phyloP scores from a whole-genome alignment of 2,113 vertebrate species.

The Tapirus terrestris region DNA sequence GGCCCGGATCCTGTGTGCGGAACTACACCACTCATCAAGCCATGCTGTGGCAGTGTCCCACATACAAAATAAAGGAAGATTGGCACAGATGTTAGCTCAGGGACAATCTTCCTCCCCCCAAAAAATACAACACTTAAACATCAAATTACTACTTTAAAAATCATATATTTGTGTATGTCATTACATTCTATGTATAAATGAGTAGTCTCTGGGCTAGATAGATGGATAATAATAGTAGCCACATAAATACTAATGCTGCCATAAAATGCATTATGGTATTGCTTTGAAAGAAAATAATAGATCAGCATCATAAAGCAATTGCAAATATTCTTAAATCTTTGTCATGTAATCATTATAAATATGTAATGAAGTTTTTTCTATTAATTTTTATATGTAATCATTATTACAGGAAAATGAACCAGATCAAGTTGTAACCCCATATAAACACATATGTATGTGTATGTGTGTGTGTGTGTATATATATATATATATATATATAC shows the following conservation, averaged over 20 bases:
- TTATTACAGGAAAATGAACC: background rate
- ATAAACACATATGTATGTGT: background rate
- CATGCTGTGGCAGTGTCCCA: too few relatives aligned
- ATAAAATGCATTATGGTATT: background rate
- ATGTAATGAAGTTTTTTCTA: background rate
- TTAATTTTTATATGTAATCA: background rate
- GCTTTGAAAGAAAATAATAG: conserved; percentile 37
- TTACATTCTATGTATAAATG: conserved; percentile 26
- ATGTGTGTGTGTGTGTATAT: too few relatives aligned
- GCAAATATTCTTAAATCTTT: conserved; percentile 6
- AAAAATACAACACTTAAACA: background rate
- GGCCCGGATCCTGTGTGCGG: too few relatives aligned
- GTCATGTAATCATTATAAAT: conserved; percentile 13
- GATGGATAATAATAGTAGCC: background rate
- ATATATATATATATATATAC: too few relatives aligned
- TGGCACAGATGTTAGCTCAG: too few relatives aligned
- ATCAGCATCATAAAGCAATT: background rate
- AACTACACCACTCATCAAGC: too few relatives aligned
- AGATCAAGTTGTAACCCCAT: background rate
- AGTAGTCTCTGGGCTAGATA: background rate
- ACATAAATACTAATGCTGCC: background rate
- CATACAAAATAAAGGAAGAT: too few relatives aligned
- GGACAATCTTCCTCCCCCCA: too few relatives aligned
- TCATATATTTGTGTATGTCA: background rate
- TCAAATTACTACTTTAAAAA: background rate